Evolutionary conservation across 2,113 vertebrate genomes (phyloP).

Genomic region (Colaptes auratus): DNA sequence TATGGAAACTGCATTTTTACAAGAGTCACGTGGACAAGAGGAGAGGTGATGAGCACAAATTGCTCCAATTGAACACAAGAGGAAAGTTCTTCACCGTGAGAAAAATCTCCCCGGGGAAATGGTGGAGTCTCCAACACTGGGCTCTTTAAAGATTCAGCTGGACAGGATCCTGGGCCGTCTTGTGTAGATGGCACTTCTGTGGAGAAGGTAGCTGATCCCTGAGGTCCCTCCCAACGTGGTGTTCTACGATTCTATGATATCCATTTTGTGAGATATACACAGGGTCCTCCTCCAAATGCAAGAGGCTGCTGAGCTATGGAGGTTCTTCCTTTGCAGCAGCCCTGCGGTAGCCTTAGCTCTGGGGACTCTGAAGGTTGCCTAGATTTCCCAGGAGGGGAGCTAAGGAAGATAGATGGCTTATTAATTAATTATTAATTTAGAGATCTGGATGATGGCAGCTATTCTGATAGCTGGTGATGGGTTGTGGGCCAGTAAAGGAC

Average conservation of each 20-base stretch:
- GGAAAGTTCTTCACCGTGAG: too few species aligned
- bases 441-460: background rate
- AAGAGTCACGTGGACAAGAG: too few species aligned
- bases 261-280: background rate
- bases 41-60: too few species aligned
- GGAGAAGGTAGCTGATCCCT: background rate
- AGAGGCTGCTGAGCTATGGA: background rate
- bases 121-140: background rate
- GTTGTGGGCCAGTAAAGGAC: background rate
- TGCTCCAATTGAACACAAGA: too few species aligned
- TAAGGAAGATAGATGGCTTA: background rate
- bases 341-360: background rate
- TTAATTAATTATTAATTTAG: background rate
- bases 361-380: background rate
- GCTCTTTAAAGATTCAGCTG: background rate
- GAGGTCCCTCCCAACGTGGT: background rate
- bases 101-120: background rate
- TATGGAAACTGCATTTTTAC: too few species aligned
- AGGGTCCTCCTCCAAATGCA: background rate
- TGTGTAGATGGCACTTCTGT: background rate
- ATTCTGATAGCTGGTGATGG: background rate
- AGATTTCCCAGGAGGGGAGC: background rate
- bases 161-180: background rate
- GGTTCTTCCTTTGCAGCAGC: background rate
- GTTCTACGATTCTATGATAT: background rate